Evolutionary conservation across 2,888 invertebrate species (phyloP).

Genomic region (Salticus scenicus): DNA sequence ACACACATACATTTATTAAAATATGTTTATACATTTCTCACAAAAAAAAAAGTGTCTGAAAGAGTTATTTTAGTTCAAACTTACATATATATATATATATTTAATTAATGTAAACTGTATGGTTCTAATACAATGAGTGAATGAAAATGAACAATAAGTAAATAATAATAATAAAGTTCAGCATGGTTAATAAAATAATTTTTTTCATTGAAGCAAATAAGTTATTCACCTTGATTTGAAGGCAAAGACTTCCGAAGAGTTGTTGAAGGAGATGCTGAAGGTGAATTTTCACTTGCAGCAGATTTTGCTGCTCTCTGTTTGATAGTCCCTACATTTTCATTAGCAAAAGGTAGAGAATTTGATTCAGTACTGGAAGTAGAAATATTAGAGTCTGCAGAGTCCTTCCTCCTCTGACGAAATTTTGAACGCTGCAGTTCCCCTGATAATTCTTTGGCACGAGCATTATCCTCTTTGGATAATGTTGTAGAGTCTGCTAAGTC

Average conservation of each 20-base stretch:
- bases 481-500: constrained; percentile 46
- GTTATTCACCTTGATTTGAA: constrained; percentile 49
- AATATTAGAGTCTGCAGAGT: constrained; percentile 70
- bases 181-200: neutral
- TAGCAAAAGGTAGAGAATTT: constrained; percentile 94
- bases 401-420: constrained; percentile 67
- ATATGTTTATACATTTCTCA: too few species aligned
- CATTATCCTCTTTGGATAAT: constrained; percentile 24
- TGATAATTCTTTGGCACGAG: constrained; percentile 66
- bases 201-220: neutral
- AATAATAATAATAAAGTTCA: neutral
- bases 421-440: constrained; percentile 27
- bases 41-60: too few species aligned
- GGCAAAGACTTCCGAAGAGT: constrained; percentile 53
- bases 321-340: constrained; percentile 97
- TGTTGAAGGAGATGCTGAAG: constrained; percentile 59
- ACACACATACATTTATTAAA: too few species aligned
- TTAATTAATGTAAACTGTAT: neutral
- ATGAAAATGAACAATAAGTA: neutral
- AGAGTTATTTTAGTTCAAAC: too few species aligned
- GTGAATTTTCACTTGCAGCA: constrained; percentile 37
- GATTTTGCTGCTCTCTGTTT: constrained; percentile 83
- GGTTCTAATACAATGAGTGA: neutral
- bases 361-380: constrained; percentile 86
- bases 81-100: neutral